These are phyloP conservation scores for Porites divaricata DNA, from an alignment of 92 coral and sea anemone species.

Conservation along the genomic window DNA sequence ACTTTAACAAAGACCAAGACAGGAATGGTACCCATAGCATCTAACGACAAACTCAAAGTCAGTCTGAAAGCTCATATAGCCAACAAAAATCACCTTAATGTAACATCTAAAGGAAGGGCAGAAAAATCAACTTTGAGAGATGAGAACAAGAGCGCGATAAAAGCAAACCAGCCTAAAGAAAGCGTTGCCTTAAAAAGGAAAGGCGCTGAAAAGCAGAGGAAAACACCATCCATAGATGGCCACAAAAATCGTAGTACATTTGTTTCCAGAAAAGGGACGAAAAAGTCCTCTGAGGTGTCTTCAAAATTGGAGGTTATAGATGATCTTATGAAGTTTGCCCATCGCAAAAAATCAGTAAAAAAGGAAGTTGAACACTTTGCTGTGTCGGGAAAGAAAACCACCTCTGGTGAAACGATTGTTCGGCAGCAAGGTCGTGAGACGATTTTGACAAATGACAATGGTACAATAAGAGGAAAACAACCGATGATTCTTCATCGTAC, in stretches of 20 bases:
- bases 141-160: background rate
- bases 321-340: conserved; percentile 32
- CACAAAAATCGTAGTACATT: background rate
- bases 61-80: background rate
- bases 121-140: background rate
- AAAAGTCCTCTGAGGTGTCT: background rate
- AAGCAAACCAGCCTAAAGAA: background rate
- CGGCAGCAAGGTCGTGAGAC: background rate
- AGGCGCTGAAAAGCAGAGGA: background rate
- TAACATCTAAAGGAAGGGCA: background rate
- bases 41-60: background rate
- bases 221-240: background rate
- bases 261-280: background rate
- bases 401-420: background rate
- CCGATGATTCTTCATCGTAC: background rate
- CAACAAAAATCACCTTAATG: background rate
- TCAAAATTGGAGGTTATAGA: background rate
- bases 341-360: conserved; percentile 17
- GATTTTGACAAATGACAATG: background rate
- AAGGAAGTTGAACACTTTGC: background rate
- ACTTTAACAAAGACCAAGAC: too few relatives aligned
- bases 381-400: background rate
- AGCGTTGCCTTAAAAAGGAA: conserved; percentile 1
- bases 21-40: too few relatives aligned
- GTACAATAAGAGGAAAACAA: background rate